phyloP scores from a whole-genome alignment of 2,113 vertebrate genomes.

The Glaucidium brasilianum region DNA sequence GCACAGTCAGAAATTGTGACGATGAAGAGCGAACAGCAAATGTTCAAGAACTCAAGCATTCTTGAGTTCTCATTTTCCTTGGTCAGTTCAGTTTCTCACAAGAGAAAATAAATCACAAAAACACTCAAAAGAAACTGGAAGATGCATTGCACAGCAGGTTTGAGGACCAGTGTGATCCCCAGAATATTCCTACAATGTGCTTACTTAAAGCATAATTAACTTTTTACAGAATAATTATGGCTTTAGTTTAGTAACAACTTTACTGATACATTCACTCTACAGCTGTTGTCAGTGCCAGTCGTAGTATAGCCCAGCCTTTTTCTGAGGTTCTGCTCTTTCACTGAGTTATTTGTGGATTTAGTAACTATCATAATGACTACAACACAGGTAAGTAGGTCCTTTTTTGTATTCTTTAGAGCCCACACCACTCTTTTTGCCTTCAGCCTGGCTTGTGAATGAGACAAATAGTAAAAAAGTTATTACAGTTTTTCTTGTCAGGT shows the following conservation, averaged over 20 bases:
- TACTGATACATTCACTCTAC: not conserved
- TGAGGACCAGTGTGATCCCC: rapidly evolving
- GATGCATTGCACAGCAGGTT: not conserved
- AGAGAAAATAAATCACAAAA: not conserved
- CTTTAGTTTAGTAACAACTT: not conserved
- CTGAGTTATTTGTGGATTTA: not conserved
- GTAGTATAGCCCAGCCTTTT: not conserved
- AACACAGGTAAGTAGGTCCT: not conserved
- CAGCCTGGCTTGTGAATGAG: not conserved
- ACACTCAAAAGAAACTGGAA: not conserved
- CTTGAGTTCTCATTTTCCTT: not conserved
- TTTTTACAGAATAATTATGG: not conserved
- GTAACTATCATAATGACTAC: not conserved
- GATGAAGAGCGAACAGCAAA: not conserved
- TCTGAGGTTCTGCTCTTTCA: not conserved
- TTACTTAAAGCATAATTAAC: not conserved
- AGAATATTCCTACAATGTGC: not conserved
- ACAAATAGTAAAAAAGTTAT: not conserved
- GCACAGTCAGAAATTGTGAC: not conserved
- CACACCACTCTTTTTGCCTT: not conserved
- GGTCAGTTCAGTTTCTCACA: not conserved
- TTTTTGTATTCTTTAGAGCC: not conserved
- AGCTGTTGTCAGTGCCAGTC: not conserved
- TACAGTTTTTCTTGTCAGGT: not conserved
- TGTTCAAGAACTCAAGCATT: not conserved